Evolutionary conservation across 2,888 invertebrate genomes (phyloP).

Genomic region (Oasisia sp.): DNA sequence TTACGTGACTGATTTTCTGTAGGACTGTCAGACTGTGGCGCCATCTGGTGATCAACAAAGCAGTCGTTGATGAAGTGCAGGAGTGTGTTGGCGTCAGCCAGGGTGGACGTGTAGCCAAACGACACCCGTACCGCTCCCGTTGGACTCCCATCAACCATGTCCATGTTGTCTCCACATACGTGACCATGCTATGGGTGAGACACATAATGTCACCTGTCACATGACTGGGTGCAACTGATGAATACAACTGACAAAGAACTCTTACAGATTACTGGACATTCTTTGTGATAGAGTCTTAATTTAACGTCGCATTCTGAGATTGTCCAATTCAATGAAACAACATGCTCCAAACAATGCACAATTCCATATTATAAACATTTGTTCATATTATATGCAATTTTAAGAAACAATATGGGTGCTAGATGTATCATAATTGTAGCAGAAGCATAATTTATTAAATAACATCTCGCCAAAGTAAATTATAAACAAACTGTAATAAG

Average conservation of each 20-base stretch:
- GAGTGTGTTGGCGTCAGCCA: slow-evolving; percentile 77
- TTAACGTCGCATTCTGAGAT: too few species aligned
- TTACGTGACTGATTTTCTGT: too few species aligned
- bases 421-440: too few species aligned
- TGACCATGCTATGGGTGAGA: slow-evolving; percentile 73
- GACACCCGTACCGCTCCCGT: slow-evolving; percentile 93
- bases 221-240: background rate
- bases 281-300: too few species aligned
- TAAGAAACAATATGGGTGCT: too few species aligned
- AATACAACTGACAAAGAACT: background rate
- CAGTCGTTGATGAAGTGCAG: slow-evolving; percentile 80
- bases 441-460: too few species aligned
- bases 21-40: too few species aligned
- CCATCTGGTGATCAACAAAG: slow-evolving; percentile 68
- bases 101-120: slow-evolving; percentile 89
- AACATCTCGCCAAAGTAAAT: too few species aligned
- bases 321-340: too few species aligned
- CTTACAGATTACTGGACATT: background rate
- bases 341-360: too few species aligned
- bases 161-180: slow-evolving; percentile 88
- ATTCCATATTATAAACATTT: background rate
- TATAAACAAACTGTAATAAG: too few species aligned
- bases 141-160: slow-evolving; percentile 85
- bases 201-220: background rate
- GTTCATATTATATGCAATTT: too few species aligned